Evolutionary conservation across 2,888 invertebrate genomes (phyloP).

Genomic region (Tetranychus piercei): DNA sequence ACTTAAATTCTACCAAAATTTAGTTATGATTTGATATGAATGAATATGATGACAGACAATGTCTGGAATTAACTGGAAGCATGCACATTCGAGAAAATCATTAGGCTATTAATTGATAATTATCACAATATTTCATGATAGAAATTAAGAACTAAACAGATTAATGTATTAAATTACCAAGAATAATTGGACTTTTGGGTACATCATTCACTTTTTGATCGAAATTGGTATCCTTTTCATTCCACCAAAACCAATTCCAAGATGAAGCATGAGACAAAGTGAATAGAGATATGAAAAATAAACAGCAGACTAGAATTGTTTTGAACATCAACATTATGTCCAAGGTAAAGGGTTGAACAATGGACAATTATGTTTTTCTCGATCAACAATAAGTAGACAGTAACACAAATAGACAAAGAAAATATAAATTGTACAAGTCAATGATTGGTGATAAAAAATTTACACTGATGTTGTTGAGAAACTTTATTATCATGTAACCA

Average conservation of each 20-base stretch:
- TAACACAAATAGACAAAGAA: too few relatives aligned
- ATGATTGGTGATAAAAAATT: too few relatives aligned
- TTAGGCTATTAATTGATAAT: neutral
- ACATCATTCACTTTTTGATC: neutral
- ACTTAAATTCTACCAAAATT: too few relatives aligned
- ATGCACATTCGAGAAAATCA: too few relatives aligned
- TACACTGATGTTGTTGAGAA: neutral
- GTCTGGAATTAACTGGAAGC: too few relatives aligned
- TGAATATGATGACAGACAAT: too few relatives aligned
- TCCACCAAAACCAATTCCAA: neutral
- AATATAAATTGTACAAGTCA: too few relatives aligned
- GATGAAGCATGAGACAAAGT: neutral
- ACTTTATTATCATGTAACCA: neutral
- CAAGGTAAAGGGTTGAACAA: too few relatives aligned
- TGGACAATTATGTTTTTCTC: too few relatives aligned
- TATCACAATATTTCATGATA: neutral
- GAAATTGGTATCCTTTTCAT: neutral
- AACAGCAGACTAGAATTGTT: neutral
- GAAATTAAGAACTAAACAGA: neutral
- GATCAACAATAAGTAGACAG: too few relatives aligned
- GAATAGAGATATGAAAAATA: neutral
- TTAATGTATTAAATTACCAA: neutral
- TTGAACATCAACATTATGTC: neutral
- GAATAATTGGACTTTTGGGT: neutral
- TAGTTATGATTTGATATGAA: too few relatives aligned